Percentiles rank a stretch among this genome's conserved stretches.
Evolutionary conservation across 1,140 invertebrate genomes (phyloP).

Genomic region (Ganaspis sp.): DNA sequence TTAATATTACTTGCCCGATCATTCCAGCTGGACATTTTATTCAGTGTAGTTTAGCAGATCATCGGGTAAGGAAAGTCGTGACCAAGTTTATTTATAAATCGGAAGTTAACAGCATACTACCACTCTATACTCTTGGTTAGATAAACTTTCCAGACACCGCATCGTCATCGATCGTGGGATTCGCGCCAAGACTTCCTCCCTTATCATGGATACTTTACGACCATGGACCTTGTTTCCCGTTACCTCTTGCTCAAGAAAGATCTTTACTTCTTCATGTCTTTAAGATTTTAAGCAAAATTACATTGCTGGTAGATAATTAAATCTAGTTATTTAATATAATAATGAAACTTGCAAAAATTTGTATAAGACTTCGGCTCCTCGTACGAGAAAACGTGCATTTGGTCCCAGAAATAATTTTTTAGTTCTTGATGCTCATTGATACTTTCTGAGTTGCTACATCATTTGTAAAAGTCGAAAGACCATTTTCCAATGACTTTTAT

Average conservation of each 20-base stretch:
- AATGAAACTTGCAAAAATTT: too few relatives aligned
- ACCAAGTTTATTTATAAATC: constrained; percentile 47
- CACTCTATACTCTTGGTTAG: constrained; percentile 19
- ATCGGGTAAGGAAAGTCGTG: not conserved
- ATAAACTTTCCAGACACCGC: constrained; percentile 51
- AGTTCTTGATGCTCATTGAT: too few relatives aligned
- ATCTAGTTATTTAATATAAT: too few relatives aligned
- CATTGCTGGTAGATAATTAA: not conserved
- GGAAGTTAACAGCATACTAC: constrained; percentile 32
- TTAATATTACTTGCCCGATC: too few relatives aligned
- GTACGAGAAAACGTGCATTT: too few relatives aligned
- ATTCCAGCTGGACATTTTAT: too few relatives aligned
- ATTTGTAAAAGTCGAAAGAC: too few relatives aligned
- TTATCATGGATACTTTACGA: constrained; percentile 51
- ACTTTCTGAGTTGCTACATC: too few relatives aligned
- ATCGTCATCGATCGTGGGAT: constrained; percentile 53
- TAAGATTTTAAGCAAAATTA: not conserved
- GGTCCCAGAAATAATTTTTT: too few relatives aligned
- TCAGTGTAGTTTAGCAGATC: too few relatives aligned
- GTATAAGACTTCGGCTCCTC: too few relatives aligned
- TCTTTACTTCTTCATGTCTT: constrained; percentile 1
- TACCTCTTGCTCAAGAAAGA: not conserved
- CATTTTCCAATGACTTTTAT: too few relatives aligned
- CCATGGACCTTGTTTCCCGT: constrained; percentile 41
- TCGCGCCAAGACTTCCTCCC: constrained; percentile 49